Evolutionary conservation across 2,113 vertebrate species (phyloP).

Genomic region (Melierax canorus): DNA sequence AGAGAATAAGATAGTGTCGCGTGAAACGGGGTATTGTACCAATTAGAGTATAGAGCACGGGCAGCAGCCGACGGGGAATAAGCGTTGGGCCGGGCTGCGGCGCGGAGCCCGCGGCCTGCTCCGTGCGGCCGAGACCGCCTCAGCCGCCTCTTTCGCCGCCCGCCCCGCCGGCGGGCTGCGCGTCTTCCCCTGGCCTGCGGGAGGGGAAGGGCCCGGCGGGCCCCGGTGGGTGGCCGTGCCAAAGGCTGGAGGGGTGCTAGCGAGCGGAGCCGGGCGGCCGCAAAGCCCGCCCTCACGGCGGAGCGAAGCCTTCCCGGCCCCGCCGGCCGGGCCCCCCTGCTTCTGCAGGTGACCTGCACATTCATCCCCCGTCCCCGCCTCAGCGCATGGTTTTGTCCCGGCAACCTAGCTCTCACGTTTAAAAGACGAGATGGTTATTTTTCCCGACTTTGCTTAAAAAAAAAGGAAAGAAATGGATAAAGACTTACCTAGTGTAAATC

Average conservation of each 20-base stretch:
- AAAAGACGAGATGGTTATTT: neutral
- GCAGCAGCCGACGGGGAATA: no score
- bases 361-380: rapidly evolving
- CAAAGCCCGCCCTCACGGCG: rapidly evolving
- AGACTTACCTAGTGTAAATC: neutral
- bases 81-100: no score
- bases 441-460: neutral
- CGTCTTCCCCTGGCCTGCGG: neutral
- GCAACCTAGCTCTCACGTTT: rapidly evolving
- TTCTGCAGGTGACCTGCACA: neutral
- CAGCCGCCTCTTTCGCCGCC: no score
- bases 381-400: rapidly evolving
- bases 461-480: neutral
- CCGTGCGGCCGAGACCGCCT: no score
- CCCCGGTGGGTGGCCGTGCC: neutral
- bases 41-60: no score
- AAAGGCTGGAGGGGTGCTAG: neutral
- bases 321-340: neutral
- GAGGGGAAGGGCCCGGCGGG: neutral
- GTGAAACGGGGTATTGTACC: no score
- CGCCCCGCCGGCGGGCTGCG: neutral
- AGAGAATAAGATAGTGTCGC: no score
- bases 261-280: rapidly evolving
- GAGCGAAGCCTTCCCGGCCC: neutral
- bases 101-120: no score